Evolutionary conservation across 1,140 invertebrate species (phyloP), one percentile per base, ranked within the genome.

Genomic region (Caenorhabditis briggsae): DNA sequence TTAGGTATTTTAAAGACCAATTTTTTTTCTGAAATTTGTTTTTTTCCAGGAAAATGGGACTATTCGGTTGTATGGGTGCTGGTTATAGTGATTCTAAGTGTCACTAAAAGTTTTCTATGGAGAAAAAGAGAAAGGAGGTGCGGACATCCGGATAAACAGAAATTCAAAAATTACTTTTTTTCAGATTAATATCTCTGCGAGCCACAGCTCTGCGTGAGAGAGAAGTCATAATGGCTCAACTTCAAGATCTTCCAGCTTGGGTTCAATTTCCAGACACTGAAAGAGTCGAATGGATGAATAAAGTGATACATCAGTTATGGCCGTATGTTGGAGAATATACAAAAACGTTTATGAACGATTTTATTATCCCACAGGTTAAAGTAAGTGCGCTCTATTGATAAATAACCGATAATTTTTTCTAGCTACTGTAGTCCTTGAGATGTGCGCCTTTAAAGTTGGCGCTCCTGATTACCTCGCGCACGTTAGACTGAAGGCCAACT

Each of bases 201-300:
- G 82, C 64, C 2, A 84, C 83, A 16, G 82, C 59, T 12, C 90
- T 86, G 18, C 86, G 87, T 41, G 91, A 92, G 84, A 78, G 91
- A 53, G 88, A 89, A 65, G 90, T 90, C 11, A 90, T 91, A 48
- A 90, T 91, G 86, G 91, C 91, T 33, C 91, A 92, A 85, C 87
- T 92, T 43, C 83, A 92, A 64, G 91, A 92, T 58, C 85, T 92
- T 5, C 91, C 91, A 14, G 90, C 90, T 33, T 92, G 91, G 91
- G 89, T 92, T 20, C 89, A 90, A 84, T 92, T 92, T 86, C 91
- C 91, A 9, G 91, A 92, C 78, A 91, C 90, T 23, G 91, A 92
- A 84, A 65, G 91, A 78, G 89, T 92, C 55, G 91, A 92, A 87
- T 92, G 91, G 91, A 86, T 92, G 43, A 92, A 92, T 89, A 90